Evolutionary conservation across 2,888 invertebrate species (phyloP), one percentile per base, ranked within the genome.

Genomic region (Actias luna): DNA sequence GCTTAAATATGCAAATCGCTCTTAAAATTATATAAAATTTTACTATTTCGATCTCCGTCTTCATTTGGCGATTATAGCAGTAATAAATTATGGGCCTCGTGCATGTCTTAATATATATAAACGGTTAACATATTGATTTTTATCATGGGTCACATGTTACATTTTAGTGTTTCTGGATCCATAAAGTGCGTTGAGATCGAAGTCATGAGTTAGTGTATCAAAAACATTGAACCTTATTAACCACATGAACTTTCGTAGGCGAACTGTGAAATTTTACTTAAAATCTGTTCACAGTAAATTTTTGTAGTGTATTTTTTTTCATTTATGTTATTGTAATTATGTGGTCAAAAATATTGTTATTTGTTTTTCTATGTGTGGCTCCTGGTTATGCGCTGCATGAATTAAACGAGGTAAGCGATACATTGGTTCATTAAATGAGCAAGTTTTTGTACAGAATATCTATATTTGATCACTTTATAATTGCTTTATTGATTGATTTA

Each of bases 201-300:
- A 83, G 77, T 78, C 81, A 84, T 87, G 83, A 87, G 85, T 90
- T 90, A 88, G 89, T 89, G 87, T 89, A 84, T 85, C 84, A 80
- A 83, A 84, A 84, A 79, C 82, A 79, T 83, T 82, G 85, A 83
- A 80, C 79, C 77, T 69, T 66, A n/a, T n/a, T n/a, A 71, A 79
- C 68, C 82, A 82, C 79, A 81, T 80, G 79, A 77, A 76, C 81
- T 82, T 82, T 79, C 78, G 71, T 76, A 69, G 72, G 70, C 68
- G 72, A 69, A 69, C 70, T 65, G 63, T 63, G 60, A 65, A 25
- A 33, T 64, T 67, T 62, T 18, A 62, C 61, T 63, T 64, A 39
- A 65, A 55, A 27, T 27, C 29, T 29, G 29, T 29, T 18, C 29
- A 52, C 27, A 52, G 29, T 16, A n/a, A 29, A 29, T 27, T 29